Evolutionary conservation across 2,888 invertebrate species (phyloP), one percentile per base, ranked within the genome.

Genomic region (Eristalinus sepulchralis): DNA sequence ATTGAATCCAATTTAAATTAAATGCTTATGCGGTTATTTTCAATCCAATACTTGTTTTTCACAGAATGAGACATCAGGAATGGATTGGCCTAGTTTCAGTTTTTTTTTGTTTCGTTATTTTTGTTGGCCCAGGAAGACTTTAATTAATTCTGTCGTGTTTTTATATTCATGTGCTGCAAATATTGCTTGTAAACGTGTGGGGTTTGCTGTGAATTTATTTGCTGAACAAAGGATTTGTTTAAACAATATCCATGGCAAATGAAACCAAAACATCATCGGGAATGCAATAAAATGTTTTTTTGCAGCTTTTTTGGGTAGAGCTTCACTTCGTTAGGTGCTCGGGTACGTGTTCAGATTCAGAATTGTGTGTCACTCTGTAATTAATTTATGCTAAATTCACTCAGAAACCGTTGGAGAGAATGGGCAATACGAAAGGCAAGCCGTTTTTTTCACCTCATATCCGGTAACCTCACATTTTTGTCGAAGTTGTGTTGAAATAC

Each of bases 1-100:
- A 82, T 71, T 71, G 39, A 72, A 77, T 77, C 39, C 71, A 77
- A 83, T 83, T 81, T 72, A 83, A 72, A 71, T 77, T 77, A 67
- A 77, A 83, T 62, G 66, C 31, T 55, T 66, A 59, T 67, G 39
- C 34, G 64, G 70, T 70, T 63, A 55, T 78, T 59, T 39, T 57
- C 39, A 24, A 22, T 39, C n/a, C 70, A 64, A 64, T 64, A 63
- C 63, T 10, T n/a, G 59, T 22, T 27, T 33, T 63, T 62, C 47
- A 24, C 70, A 62, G 36, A 27, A 70, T 63, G 36, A 63, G 34
- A 55, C 17, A 34, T 34, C 34, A 34, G 9, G 34, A 34, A 34
- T 34, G 34, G 10, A 34, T 34, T 10, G 34, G 47, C 47, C 47
- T 47, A 47, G n/a, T 17, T 47, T 17, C 4, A 17, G 17, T n/a